Evolutionary conservation across 2,888 invertebrate species (phyloP).

Genomic region (Lathronympha strigana): DNA sequence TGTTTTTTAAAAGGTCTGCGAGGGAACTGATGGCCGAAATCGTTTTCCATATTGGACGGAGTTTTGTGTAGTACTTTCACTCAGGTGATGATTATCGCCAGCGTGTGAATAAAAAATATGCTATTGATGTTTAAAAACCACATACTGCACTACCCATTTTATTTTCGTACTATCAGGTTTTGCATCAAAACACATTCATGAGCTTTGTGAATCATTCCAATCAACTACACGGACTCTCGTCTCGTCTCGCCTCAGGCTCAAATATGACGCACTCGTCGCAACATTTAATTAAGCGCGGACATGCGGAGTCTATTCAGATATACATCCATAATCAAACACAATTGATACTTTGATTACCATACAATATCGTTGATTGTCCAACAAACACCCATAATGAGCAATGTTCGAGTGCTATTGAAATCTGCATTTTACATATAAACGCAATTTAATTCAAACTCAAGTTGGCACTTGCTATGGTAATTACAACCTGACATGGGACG

Average conservation of each 20-base stretch:
- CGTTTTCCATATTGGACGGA: too few relatives aligned
- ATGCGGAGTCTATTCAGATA: not conserved
- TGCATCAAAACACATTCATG: too few relatives aligned
- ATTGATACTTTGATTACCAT: constrained; percentile 23
- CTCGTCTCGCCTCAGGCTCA: not conserved
- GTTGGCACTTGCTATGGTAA: constrained; percentile 14
- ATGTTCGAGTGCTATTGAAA: constrained; percentile 41
- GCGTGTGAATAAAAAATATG: too few relatives aligned
- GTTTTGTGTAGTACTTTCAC: too few relatives aligned
- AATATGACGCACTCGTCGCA: not conserved
- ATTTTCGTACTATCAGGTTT: too few relatives aligned
- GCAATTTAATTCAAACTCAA: constrained; percentile 51
- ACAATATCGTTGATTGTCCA: constrained; percentile 19
- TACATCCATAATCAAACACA: constrained; percentile 4
- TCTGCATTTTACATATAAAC: constrained; percentile 64
- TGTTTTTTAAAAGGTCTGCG: too few relatives aligned
- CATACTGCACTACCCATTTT: too few relatives aligned
- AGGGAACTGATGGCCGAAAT: too few relatives aligned
- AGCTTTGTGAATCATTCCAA: not conserved
- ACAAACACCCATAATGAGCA: constrained; percentile 32
- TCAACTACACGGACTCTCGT: too few relatives aligned
- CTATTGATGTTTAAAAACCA: too few relatives aligned
- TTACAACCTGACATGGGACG: constrained; percentile 27
- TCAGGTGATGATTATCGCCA: too few relatives aligned
- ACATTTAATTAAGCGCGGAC: not conserved